phyloP scores from a whole-genome alignment of 2,113 vertebrate genomes.

The Parus major region DNA sequence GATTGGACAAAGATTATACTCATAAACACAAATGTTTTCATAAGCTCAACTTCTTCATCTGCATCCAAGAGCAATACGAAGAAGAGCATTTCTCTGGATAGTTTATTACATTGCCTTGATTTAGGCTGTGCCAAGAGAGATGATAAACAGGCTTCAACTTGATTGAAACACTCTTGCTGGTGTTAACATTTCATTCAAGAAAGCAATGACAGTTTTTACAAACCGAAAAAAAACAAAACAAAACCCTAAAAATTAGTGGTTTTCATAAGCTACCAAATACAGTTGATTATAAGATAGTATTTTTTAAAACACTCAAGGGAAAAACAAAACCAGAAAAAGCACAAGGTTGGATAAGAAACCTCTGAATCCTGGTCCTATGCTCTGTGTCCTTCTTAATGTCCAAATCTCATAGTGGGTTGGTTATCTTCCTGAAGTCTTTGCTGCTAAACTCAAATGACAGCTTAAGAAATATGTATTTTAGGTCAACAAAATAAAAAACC shows the following conservation, averaged over 20 bases:
- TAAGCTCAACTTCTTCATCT: slow-evolving; percentile 34
- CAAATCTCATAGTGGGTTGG: background rate
- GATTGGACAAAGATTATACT: background rate
- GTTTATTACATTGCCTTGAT: background rate
- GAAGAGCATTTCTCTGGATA: background rate
- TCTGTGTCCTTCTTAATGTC: background rate
- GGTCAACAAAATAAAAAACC: background rate
- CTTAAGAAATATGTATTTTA: background rate
- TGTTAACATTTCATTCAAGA: background rate
- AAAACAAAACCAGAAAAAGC: background rate
- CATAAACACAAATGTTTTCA: background rate
- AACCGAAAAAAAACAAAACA: background rate
- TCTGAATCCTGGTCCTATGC: background rate
- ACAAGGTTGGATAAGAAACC: background rate
- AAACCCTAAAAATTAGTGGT: background rate
- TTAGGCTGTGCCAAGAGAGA: background rate
- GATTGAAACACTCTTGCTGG: background rate
- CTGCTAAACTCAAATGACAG: background rate
- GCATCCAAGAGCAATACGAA: background rate
- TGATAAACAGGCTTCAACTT: slow-evolving; percentile 2
- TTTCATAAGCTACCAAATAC: background rate
- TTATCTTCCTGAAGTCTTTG: background rate
- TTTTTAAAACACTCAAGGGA: background rate
- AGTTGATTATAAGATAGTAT: background rate
- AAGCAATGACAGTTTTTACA: background rate